Evolutionary conservation across 1,140 invertebrate genomes (phyloP).

Genomic region (Rhyzopertha dominica): DNA sequence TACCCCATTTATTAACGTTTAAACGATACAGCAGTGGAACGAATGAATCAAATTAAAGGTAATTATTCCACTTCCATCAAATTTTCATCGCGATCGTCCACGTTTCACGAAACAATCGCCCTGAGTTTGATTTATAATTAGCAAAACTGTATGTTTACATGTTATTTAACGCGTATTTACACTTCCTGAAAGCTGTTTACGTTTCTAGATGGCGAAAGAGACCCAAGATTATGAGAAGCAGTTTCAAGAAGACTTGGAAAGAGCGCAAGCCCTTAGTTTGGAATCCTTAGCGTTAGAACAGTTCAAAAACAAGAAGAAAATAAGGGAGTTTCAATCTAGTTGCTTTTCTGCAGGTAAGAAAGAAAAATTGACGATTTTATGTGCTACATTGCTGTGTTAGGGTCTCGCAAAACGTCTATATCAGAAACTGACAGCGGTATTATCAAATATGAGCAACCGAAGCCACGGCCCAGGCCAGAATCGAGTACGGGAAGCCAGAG

Average conservation of each 20-base stretch:
- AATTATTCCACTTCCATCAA: too few species aligned
- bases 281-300: slow-evolving; percentile 78
- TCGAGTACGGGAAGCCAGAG: slow-evolving; percentile 18
- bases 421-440: slow-evolving; percentile 36
- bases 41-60: too few species aligned
- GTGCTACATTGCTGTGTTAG: too few species aligned
- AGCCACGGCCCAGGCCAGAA: slow-evolving; percentile 38
- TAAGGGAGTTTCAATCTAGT: slow-evolving; percentile 37
- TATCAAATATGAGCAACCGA: slow-evolving; percentile 32
- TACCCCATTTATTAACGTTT: too few species aligned
- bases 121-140: too few species aligned
- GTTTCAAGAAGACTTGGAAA: slow-evolving; percentile 78
- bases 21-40: too few species aligned
- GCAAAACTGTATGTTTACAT: too few species aligned
- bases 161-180: too few species aligned
- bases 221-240: slow-evolving; percentile 68
- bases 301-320: slow-evolving; percentile 60
- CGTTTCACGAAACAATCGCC: too few species aligned
- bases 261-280: slow-evolving; percentile 77
- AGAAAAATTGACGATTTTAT: background rate
- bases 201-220: slow-evolving; percentile 52
- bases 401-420: slow-evolving; percentile 38
- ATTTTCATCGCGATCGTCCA: too few species aligned
- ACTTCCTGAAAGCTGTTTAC: too few species aligned
- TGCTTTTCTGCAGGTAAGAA: background rate